These are phyloP conservation scores for Plectropomus leopardus DNA, from an alignment of 2,113 vertebrate species.

Conservation along the genomic window DNA sequence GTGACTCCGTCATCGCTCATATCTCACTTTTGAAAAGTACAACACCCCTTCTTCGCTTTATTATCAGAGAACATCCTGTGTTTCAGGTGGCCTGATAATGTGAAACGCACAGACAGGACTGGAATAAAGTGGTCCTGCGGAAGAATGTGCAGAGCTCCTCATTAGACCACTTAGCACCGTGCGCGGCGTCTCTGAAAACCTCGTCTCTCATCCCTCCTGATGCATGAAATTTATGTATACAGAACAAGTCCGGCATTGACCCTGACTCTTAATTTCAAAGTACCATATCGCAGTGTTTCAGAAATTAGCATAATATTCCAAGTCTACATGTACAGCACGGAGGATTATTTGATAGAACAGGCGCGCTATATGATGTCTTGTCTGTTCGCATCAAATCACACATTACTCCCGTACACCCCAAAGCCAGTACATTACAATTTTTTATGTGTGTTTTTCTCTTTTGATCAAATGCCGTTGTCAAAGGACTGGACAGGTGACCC, in stretches of 20 bases:
- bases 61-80: conserved; percentile 23
- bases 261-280: conserved; percentile 62
- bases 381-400: conserved; percentile 68
- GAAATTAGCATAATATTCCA: conserved; percentile 59
- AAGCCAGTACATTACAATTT: conserved; percentile 54
- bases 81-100: conserved; percentile 26
- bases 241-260: conserved; percentile 54
- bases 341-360: conserved; percentile 57
- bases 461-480: conserved; percentile 77
- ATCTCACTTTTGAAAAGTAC: conserved; percentile 33
- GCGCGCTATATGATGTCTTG: conserved; percentile 57
- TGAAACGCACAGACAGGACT: conserved; percentile 17
- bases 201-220: conserved; percentile 33
- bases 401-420: conserved; percentile 64
- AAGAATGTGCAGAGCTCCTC: conserved; percentile 49
- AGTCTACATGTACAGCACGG: conserved; percentile 13
- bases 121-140: conserved; percentile 20
- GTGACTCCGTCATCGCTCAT: conserved; percentile 27
- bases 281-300: conserved; percentile 10
- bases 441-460: conserved; percentile 62
- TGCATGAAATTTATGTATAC: conserved; percentile 47
- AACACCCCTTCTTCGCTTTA: conserved; percentile 29
- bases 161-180: conserved; percentile 54
- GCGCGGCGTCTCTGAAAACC: conserved; percentile 32
- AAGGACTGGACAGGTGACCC: conserved; percentile 70